These are phyloP conservation scores for Drosophila prolongata DNA, from an alignment of 2,888 invertebrate genomes.

Conservation along the genomic window DNA sequence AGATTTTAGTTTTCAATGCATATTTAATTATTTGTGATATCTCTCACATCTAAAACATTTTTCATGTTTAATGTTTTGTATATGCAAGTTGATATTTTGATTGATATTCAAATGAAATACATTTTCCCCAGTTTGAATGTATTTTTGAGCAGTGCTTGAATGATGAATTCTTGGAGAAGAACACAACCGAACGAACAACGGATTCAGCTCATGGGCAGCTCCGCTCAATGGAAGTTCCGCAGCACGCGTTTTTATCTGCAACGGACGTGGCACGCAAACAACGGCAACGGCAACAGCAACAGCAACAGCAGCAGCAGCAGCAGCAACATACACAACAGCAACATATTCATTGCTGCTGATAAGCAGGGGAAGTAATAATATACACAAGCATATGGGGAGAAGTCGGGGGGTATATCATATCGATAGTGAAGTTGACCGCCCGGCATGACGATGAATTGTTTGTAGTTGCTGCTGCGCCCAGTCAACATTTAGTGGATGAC, in stretches of 20 bases:
- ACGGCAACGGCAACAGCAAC: slow-evolving; percentile 17
- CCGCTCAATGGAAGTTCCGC: slow-evolving; percentile 60
- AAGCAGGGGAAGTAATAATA: slow-evolving; percentile 46
- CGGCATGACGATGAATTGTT: slow-evolving; percentile 45
- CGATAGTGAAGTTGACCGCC: slow-evolving; percentile 64
- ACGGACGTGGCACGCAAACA: slow-evolving; percentile 70
- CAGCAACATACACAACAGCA: too few relatives aligned
- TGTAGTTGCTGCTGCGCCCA: slow-evolving; percentile 59
- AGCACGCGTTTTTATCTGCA: slow-evolving; percentile 76
- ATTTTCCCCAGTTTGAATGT: background rate
- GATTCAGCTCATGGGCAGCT: slow-evolving; percentile 35
- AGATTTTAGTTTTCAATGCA: too few relatives aligned
- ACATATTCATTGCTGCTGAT: slow-evolving; percentile 57
- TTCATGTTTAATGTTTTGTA: too few relatives aligned
- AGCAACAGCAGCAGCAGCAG: too few relatives aligned
- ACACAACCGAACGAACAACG: slow-evolving; percentile 15
- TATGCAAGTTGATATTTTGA: too few relatives aligned
- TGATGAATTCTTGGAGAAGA: slow-evolving; percentile 27
- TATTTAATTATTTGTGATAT: too few relatives aligned
- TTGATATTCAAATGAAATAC: too few relatives aligned
- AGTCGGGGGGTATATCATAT: slow-evolving; percentile 4
- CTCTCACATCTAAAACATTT: too few relatives aligned
- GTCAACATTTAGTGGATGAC: slow-evolving; percentile 67
- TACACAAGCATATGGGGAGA: slow-evolving; percentile 8
- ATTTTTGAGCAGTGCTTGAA: slow-evolving; percentile 9